Conservation (phyloP, 2,888 invertebrate species). For the Holacanthella duospinosa region DNA sequence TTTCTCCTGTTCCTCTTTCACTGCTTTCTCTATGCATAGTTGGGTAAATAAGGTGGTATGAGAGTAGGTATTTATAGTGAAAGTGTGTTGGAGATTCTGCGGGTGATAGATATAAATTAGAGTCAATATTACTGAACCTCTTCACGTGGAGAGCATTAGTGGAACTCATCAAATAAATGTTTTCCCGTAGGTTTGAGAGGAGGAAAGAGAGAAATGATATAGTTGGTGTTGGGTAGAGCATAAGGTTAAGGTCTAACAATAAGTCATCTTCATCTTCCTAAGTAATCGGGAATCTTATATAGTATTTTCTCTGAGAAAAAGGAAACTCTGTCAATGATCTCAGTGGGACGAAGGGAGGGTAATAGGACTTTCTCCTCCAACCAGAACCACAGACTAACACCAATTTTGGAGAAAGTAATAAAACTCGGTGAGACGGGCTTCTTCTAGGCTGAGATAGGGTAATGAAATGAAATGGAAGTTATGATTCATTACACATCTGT, state of each 20-base stretch:
- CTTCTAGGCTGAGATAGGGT: background rate
- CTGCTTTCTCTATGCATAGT: too few species aligned
- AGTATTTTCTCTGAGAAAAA: too few species aligned
- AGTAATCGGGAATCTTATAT: background rate
- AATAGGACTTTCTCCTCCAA: background rate
- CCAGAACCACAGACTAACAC: background rate
- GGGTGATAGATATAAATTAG: background rate
- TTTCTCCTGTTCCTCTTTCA: too few species aligned
- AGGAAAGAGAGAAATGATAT: background rate
- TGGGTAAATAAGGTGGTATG: too few species aligned
- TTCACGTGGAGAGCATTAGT: conserved; percentile 7
- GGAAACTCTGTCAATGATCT: too few species aligned
- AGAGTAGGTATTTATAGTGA: too few species aligned
- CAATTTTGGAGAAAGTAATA: background rate
- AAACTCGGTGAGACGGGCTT: background rate
- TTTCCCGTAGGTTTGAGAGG: background rate
- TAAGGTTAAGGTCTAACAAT: conserved; percentile 2
- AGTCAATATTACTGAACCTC: background rate
- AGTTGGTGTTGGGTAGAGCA: background rate
- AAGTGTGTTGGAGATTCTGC: background rate
- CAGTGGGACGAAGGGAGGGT: background rate
- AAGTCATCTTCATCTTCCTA: background rate
- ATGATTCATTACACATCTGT: conserved; percentile 6
- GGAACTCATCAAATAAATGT: conserved; percentile 8
- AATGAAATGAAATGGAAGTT: conserved; percentile 6